Evolutionary conservation across 1,140 invertebrate species (phyloP).

Genomic region (Leptinotarsa undecemlineata): DNA sequence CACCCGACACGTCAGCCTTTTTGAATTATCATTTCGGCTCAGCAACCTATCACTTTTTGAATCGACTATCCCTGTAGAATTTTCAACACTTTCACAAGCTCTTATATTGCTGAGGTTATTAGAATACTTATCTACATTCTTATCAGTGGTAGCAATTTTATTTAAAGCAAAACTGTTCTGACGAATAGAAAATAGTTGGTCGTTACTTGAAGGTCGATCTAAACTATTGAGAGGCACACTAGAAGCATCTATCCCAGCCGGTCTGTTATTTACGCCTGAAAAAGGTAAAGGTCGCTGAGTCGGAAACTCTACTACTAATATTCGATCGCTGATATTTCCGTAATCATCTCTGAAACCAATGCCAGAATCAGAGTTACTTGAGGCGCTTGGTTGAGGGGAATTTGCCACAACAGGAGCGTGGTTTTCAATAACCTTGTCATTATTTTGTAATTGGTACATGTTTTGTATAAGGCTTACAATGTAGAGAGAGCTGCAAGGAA

Average conservation of each 20-base stretch:
- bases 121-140: constrained; percentile 29
- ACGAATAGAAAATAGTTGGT: constrained; percentile 14
- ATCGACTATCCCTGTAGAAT: background rate
- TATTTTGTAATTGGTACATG: constrained; percentile 64
- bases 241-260: constrained; percentile 45
- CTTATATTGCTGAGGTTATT: constrained; percentile 50
- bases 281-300: constrained; percentile 46
- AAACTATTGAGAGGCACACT: constrained; percentile 41
- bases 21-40: constrained; percentile 9
- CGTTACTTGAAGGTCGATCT: constrained; percentile 39
- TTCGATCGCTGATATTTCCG: constrained; percentile 77
- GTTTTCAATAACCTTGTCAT: constrained; percentile 39
- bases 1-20: constrained; percentile 40
- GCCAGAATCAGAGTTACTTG: constrained; percentile 92
- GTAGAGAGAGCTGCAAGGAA: constrained; percentile 85
- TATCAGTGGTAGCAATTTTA: background rate
- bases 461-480: constrained; percentile 75
- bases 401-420: constrained; percentile 60
- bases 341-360: constrained; percentile 77
- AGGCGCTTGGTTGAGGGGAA: constrained; percentile 83
- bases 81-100: constrained; percentile 39
- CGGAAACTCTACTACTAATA: constrained; percentile 79
- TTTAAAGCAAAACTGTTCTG: background rate
- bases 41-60: background rate
- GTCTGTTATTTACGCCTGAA: constrained; percentile 47